These are phyloP conservation scores for Ceratosolen fusciceps DNA, from an alignment of 1,140 invertebrate species.

Conservation along the genomic window DNA sequence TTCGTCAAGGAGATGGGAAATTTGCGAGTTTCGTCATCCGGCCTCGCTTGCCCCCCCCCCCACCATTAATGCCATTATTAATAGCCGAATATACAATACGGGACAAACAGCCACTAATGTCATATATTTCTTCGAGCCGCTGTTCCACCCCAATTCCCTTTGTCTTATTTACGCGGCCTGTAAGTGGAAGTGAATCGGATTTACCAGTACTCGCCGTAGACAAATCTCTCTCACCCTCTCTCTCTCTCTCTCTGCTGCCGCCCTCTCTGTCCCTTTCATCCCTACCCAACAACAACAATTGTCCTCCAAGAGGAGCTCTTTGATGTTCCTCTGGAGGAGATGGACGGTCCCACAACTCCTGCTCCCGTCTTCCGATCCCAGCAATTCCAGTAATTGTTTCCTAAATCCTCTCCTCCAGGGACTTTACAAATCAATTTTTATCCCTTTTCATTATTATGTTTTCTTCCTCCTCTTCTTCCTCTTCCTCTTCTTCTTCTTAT, in stretches of 20 bases:
- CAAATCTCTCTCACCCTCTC: slow-evolving; percentile 27
- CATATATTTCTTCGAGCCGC: too few species aligned
- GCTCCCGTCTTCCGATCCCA: slow-evolving; percentile 40
- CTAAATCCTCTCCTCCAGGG: slow-evolving; percentile 57
- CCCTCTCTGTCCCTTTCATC: slow-evolving; percentile 1
- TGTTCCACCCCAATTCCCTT: too few species aligned
- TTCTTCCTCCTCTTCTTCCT: too few species aligned
- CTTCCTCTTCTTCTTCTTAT: too few species aligned
- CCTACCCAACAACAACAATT: slow-evolving; percentile 6
- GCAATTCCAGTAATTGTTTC: slow-evolving; percentile 64
- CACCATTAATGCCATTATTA: too few species aligned
- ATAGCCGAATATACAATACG: too few species aligned
- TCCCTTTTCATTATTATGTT: slow-evolving; percentile 30
- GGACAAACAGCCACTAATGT: too few species aligned
- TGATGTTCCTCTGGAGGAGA: slow-evolving; percentile 49
- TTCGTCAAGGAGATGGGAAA: too few species aligned
- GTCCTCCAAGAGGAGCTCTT: slow-evolving; percentile 46
- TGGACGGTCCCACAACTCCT: slow-evolving; percentile 27
- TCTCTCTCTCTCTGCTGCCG: neutral
- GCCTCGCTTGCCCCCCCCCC: too few species aligned
- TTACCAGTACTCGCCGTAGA: slow-evolving; percentile 27
- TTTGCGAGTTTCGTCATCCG: too few species aligned
- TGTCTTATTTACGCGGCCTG: too few species aligned
- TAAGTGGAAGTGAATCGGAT: slow-evolving; percentile 33
- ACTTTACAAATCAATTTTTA: slow-evolving; percentile 57